A percentile compares a stretch with the other conserved stretches of the same genome.
These are phyloP conservation scores for Adelognathus sp. DNA, from an alignment of 2,888 invertebrate genomes.

Conservation along the genomic window DNA sequence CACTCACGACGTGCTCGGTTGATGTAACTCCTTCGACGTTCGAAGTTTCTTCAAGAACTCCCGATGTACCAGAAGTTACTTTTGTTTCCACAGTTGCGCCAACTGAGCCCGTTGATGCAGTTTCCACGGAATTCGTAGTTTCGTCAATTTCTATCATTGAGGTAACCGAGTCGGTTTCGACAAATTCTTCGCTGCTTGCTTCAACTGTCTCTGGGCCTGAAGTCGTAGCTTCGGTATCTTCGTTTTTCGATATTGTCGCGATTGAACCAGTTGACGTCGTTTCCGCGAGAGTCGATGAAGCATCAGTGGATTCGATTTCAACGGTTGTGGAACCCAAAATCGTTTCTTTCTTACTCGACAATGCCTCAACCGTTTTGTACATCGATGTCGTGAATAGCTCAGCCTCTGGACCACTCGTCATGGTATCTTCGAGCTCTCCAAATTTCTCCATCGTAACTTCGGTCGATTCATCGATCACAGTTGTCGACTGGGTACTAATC, in stretches of 20 bases:
- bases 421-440: background rate
- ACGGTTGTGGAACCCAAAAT: background rate
- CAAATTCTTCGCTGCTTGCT: background rate
- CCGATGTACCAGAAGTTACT: conserved; percentile 61
- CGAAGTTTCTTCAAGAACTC: conserved; percentile 11
- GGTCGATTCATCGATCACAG: background rate
- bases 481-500: background rate
- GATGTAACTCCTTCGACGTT: conserved; percentile 4
- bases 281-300: background rate
- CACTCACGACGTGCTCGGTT: conserved; percentile 23
- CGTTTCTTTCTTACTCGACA: background rate
- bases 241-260: conserved; percentile 52
- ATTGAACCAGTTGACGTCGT: background rate
- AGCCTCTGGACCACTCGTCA: background rate
- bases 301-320: background rate
- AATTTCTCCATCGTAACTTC: background rate
- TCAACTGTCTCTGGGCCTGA: conserved; percentile 53
- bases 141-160: conserved; percentile 54
- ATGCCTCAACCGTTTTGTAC: background rate
- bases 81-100: conserved; percentile 54
- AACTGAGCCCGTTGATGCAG: conserved; percentile 46
- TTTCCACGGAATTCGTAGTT: background rate
- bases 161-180: conserved; percentile 46
- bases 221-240: conserved; percentile 17
- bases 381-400: no score